Evolutionary conservation across 92 coral and sea anemone species (phyloP).

Genomic region (Zoanthus gigantus): DNA sequence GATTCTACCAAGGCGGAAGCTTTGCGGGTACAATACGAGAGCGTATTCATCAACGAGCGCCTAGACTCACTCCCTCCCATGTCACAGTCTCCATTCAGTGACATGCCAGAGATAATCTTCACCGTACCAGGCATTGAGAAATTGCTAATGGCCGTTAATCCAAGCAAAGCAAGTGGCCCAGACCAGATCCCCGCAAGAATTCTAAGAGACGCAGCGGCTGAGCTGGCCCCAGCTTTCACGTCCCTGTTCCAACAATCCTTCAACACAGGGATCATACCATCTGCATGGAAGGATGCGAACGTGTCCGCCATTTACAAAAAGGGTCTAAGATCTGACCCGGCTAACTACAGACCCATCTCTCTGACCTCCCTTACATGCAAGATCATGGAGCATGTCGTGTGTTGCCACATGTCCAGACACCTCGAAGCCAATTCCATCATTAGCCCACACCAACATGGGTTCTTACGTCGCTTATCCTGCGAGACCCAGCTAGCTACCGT

Average conservation of each 20-base stretch:
- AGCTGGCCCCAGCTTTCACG: slow-evolving; percentile 49
- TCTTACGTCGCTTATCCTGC: slow-evolving; percentile 14
- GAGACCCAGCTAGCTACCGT: slow-evolving; percentile 21
- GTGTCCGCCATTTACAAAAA: slow-evolving; percentile 3
- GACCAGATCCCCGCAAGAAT: slow-evolving; percentile 49
- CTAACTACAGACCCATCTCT: slow-evolving; percentile 9
- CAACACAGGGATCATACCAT: background rate
- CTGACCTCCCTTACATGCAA: slow-evolving; percentile 9
- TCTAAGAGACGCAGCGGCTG: slow-evolving; percentile 45
- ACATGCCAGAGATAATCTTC: slow-evolving; percentile 41
- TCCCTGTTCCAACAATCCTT: slow-evolving; percentile 46
- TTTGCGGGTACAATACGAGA: slow-evolving; percentile 46
- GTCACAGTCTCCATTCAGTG: slow-evolving; percentile 19
- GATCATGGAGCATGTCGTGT: slow-evolving; percentile 19
- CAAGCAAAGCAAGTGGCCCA: slow-evolving; percentile 62
- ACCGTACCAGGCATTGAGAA: slow-evolving; percentile 49
- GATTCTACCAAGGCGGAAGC: slow-evolving; percentile 60
- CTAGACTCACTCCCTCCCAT: slow-evolving; percentile 13
- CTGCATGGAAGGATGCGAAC: slow-evolving; percentile 10
- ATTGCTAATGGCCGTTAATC: slow-evolving; percentile 49
- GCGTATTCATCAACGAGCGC: slow-evolving; percentile 51
- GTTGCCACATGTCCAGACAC: background rate
- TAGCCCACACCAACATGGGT: slow-evolving; percentile 20
- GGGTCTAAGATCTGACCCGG: slow-evolving; percentile 20
- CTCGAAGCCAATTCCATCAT: background rate